Base-by-base conservation (phyloP, 2,113 vertebrate species). In the Nettapus auritus region DNA sequence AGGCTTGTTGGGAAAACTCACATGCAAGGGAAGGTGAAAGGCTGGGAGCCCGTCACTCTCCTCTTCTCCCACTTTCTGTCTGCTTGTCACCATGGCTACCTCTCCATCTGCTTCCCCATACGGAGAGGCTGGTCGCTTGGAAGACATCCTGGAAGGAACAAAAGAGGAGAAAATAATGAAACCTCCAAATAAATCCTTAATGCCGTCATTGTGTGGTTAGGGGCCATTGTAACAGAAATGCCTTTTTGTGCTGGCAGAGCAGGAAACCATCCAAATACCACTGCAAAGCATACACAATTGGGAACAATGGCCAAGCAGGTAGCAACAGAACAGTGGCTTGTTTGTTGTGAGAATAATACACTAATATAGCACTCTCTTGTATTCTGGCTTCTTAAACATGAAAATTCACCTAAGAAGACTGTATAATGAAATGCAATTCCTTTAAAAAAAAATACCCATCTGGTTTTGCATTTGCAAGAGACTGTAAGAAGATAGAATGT, bases 31-130 rank as follows among this genome's bases (percentile, higher is more conserved):
- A 98, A 99, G 99, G 98, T 99, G 99, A 98, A 99, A 99, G 98
- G 99, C 99, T 97, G 98, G 98, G 97, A 99, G 98, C 98, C 99
- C 98, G 95, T 99, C 99, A 97, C 98, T 99, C 98, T 99, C 99
- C 97, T 99, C 99, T 97, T 99, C 99, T 97, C 99, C 99, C 99
- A 99, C 97, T 99, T 99, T 99, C 99, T 99, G 99, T 99, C 99
- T 99, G 99, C 99, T 99, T 98, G 99, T 99, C 99, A 99, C 99
- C 99, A 99, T 99, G 99, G 99, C 99, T 99, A 99, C 98, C 98
- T 99, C 99, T 99, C 99, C 99, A 99, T 99, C 99, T 99, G 99
- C 99, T 99, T 99, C 99, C 98, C 99, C 99, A 99, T 99, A 99
- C 99, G 99, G 99, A 99, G 99, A 99, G 98, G 99, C 99, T 99